Conservation (phyloP, 2,113 vertebrate genomes). For the Plectropomus leopardus region DNA sequence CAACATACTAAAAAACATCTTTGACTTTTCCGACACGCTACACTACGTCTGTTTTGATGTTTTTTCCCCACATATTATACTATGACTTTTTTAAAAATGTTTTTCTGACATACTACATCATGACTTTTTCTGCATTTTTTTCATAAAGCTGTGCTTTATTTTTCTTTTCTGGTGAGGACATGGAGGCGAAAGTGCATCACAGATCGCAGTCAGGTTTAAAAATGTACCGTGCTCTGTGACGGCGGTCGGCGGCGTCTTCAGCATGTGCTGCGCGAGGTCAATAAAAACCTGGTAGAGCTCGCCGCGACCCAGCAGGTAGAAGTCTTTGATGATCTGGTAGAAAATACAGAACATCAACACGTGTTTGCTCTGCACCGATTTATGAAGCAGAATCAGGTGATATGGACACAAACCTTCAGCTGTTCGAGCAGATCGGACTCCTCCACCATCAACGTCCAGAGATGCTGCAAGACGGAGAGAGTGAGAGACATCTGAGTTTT, state of each 20-base stretch:
- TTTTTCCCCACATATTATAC: too few species aligned
- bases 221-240: conserved; percentile 95
- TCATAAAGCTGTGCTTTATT: too few species aligned
- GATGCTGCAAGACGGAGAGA: conserved; percentile 84
- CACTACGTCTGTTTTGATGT: too few species aligned
- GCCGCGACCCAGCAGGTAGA: conserved; percentile 96
- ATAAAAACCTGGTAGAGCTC: conserved; percentile 98
- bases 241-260: conserved; percentile 95
- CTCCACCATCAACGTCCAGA: conserved; percentile 99
- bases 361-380: neutral
- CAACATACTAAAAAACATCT: too few species aligned
- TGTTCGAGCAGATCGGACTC: conserved; percentile 96
- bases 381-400: neutral
- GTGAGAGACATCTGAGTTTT: neutral
- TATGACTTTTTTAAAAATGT: too few species aligned
- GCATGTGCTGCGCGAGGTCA: conserved; percentile 96
- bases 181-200: too few species aligned
- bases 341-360: neutral
- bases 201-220: neutral
- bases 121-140: too few species aligned
- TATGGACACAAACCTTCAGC: conserved; percentile 89
- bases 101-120: too few species aligned
- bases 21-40: too few species aligned
- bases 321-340: conserved; percentile 96
- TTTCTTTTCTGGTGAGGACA: too few species aligned